Base-by-base conservation (phyloP, 2,888 invertebrate genomes). In the Psococerastis gibbosa region DNA sequence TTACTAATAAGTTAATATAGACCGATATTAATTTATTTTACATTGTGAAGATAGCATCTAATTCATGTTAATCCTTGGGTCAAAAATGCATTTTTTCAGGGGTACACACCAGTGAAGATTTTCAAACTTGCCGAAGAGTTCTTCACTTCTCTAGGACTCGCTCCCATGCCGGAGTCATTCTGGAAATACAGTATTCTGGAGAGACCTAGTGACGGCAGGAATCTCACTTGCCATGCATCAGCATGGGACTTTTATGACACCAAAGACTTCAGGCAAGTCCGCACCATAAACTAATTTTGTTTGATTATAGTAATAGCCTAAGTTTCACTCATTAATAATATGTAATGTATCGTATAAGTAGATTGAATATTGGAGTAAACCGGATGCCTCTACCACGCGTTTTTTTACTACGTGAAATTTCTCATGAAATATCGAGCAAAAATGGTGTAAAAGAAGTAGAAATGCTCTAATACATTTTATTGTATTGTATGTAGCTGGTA, bases 161-260 rank as follows among this genome's bases (percentile, higher is more conserved):
- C 75, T 1, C 74, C 75, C 35, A 75, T 91, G 75, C 80, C 88
- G 0, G 71, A 76, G 49, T 60, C 65, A 20, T 89, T 89, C 62
- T 91, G 91, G 91, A 67, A 81, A 45, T 75, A 76, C 48, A 87
- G 88, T 1, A 79, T 91, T 31, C 70, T 91, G 46, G 76, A 78
- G 52, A 87, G 87, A 54, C 85, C 84, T 1, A 60, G 60, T 0
- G 78, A 76, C 54, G 72, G 71, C 6, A 57, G 68, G 16, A 79
- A 85, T 11, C 65, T 85, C 17, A 68, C 83, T 1, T 92, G 91
- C 54, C 84, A 88, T 54, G 87, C 88, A 1, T 81, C 84, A 0
- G 87, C 89, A 43, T 88, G 87, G 80, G 87, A 89, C 60, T 87
- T 89, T 55, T 83, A 70, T 53, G 71, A 82, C 50, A 70, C 71